Evolutionary conservation across 2,888 invertebrate genomes (phyloP).

Genomic region (Callosobruchus maculatus): DNA sequence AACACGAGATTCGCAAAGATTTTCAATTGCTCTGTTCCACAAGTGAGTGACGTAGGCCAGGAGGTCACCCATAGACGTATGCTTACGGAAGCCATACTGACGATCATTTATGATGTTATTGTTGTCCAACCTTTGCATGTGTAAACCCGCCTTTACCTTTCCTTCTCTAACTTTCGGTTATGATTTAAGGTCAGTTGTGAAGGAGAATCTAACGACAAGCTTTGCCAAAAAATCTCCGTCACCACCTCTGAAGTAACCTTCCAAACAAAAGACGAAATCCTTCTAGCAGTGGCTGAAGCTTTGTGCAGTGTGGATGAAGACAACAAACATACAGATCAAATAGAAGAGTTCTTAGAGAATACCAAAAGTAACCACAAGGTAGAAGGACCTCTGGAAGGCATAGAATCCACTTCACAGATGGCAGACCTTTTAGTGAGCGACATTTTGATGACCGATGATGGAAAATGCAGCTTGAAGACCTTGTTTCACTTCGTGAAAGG

Average conservation of each 20-base stretch:
- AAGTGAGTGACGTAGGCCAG: too few relatives aligned
- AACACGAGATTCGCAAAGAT: too few relatives aligned
- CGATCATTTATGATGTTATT: too few relatives aligned
- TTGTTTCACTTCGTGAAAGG: slow-evolving; percentile 67
- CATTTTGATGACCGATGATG: slow-evolving; percentile 59
- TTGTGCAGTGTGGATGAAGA: slow-evolving; percentile 77
- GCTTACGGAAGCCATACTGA: too few relatives aligned
- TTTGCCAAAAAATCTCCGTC: slow-evolving; percentile 23
- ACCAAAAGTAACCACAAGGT: neutral
- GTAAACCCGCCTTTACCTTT: too few relatives aligned
- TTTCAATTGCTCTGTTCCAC: too few relatives aligned
- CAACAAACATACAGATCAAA: slow-evolving; percentile 73
- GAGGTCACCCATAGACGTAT: too few relatives aligned
- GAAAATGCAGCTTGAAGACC: slow-evolving; percentile 58
- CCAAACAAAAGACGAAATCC: slow-evolving; percentile 49
- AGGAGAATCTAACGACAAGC: slow-evolving; percentile 5
- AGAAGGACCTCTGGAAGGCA: slow-evolving; percentile 36
- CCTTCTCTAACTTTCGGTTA: too few relatives aligned
- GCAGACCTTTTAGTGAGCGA: slow-evolving; percentile 60
- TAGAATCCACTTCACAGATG: slow-evolving; percentile 51
- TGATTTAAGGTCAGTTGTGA: slow-evolving; percentile 31
- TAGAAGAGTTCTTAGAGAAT: slow-evolving; percentile 56
- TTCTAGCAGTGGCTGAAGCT: slow-evolving; percentile 72
- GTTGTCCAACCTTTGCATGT: too few relatives aligned
- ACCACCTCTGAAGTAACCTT: slow-evolving; percentile 32